Evolutionary conservation across 2,113 vertebrate genomes (phyloP).

Genomic region (Aviceda subcristata): DNA sequence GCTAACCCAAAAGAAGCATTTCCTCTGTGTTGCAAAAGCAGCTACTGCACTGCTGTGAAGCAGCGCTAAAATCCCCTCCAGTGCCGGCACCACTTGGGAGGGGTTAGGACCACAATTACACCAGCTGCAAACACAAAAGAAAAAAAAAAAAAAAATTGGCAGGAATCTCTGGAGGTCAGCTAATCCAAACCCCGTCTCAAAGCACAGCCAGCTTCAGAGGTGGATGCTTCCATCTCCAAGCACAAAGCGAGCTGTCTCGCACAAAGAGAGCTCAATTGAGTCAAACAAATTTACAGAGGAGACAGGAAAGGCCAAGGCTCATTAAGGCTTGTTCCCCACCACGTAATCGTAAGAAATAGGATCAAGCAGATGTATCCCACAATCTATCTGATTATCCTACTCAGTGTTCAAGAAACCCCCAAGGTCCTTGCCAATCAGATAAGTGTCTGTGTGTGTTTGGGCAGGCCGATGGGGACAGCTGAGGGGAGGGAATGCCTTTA

Average conservation of each 20-base stretch:
- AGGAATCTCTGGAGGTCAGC: conserved; percentile 45
- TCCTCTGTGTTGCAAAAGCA: background rate
- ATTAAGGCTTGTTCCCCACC: conserved; percentile 51
- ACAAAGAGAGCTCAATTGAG: conserved; percentile 25
- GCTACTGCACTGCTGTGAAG: background rate
- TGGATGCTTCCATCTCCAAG: conserved; percentile 27
- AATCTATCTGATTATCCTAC: conserved; percentile 57
- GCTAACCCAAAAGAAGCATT: background rate
- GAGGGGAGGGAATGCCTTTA: background rate
- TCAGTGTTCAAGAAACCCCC: conserved; percentile 34
- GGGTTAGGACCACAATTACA: conserved; percentile 51
- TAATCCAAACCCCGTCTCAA: conserved; percentile 48
- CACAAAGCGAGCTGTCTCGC: background rate
- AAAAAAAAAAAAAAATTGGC: background rate
- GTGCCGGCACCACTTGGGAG: conserved; percentile 3
- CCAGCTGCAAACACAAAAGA: conserved; percentile 45
- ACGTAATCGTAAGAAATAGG: conserved; percentile 45
- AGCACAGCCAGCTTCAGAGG: conserved; percentile 54
- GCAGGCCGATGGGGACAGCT: background rate
- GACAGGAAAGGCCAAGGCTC: conserved; percentile 57
- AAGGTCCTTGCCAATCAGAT: conserved; percentile 34
- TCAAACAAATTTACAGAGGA: conserved; percentile 44
- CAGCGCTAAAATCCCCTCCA: background rate
- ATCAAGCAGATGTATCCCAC: conserved; percentile 58
- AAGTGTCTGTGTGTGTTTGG: background rate